Base-by-base conservation (phyloP, 2,113 vertebrate genomes). In the Oreochromis tanganicae region DNA sequence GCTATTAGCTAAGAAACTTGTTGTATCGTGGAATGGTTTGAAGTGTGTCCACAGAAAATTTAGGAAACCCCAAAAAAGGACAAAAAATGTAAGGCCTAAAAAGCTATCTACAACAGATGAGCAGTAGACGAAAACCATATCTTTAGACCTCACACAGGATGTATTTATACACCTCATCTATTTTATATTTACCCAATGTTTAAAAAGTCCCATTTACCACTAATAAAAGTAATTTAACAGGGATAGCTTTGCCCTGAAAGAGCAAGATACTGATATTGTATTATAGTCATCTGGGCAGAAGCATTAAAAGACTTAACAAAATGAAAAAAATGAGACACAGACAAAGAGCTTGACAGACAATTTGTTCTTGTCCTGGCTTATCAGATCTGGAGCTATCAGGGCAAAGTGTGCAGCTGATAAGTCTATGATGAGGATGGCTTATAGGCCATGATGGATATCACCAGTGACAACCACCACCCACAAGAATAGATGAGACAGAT, bases 401-500 rank as follows among this genome's bases (percentile, higher is more conserved):
- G 34, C 83, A 78, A 50, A 50, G 73, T 16, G 7, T 12, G 48
- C 85, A 34, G 75, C 81, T 61, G 32, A 89, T 93, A 85, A 84
- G 61, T 36, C 89, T 48, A 32, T 85, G 79, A 92, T 92, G 86
- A 93, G 92, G 43, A 83, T 41, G 61, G 78, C 54, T 90, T 80
- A 87, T 6, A 71, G 84, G 83, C 81, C 27, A 16, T 91, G 89
- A 93, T 85, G 87, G 86, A 90, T 83, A 93, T 92, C 82, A 9
- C 78, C 87, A 43, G 71, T 85, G 93, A 94, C 93, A 93, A 87
- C 87, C 86, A 46, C 81, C 85, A 57, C 84, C 88, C 84, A 24
- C 55, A 27, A 71, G 80, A 19, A 85, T 24, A 66, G 89, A 91
- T 84, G 84, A 92, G 90, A 83, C 48, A 27, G 85, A 91, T 92